These are phyloP conservation scores for Meriones unguiculatus DNA, from an alignment of 2,113 vertebrate genomes.

Conservation along the genomic window DNA sequence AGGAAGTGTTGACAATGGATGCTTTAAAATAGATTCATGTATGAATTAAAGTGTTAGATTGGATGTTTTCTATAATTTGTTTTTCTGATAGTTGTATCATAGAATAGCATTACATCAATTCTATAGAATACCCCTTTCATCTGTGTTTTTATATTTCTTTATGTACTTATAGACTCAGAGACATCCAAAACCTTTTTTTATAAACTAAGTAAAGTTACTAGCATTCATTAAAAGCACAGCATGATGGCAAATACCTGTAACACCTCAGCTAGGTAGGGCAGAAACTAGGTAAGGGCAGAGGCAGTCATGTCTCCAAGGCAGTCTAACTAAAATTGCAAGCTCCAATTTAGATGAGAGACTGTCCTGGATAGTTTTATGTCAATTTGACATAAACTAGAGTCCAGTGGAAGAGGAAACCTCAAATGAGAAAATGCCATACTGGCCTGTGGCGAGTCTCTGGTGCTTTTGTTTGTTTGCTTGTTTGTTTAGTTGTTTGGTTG, in stretches of 20 bases:
- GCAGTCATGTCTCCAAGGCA: background rate
- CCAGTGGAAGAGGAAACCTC: background rate
- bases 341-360: background rate
- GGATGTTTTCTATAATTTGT: background rate
- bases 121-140: background rate
- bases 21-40: background rate
- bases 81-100: background rate
- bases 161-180: fast-evolving
- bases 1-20: background rate
- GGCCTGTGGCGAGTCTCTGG: background rate
- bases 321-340: background rate
- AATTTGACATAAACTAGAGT: background rate
- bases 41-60: background rate
- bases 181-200: background rate
- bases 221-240: background rate
- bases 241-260: too few species aligned
- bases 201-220: slow-evolving; percentile 8
- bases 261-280: background rate
- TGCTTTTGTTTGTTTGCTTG: background rate
- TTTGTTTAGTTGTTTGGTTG: background rate
- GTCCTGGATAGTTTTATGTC: background rate
- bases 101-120: background rate
- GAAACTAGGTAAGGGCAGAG: background rate
- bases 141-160: background rate
- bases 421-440: background rate